Base-by-base conservation (phyloP, 2,888 invertebrate species). In the Lysandra coridon region DNA sequence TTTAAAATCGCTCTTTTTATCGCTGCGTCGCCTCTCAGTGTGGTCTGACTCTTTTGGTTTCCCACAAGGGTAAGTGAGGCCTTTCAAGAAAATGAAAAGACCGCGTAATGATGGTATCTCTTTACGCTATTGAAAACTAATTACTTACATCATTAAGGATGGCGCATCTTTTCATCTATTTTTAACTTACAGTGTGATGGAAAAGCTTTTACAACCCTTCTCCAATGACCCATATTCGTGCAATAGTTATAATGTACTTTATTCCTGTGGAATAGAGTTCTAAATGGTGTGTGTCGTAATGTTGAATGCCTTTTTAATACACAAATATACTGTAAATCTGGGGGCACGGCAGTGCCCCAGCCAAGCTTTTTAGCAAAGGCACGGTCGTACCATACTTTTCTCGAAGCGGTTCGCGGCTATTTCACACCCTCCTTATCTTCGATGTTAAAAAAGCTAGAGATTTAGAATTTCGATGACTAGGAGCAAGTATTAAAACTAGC, bases 91-190 rank as follows among this genome's bases (percentile, higher is more conserved):
- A 73, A 74, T 44, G 74, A 74, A 74, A 44, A 74, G 23, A 74
- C 40, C n/a, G 44, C 74, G 3, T 74, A 74, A 44, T 44, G 2
- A 74, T 69, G 69, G 33, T 37, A 69, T 69, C 74, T 23, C 10
- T 74, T 44, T 12, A 73, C 6, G 1, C 1, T 4, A 74, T 74
- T 74, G n/a, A 74, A 76, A 76, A 76, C 76, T 76, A 76, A 76
- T 76, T 76, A 76, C 76, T 76, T 76, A 76, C 76, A 76, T 76
- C 76, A 57, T 76, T 76, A 76, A 76, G 57, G 33, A 76, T 49
- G 33, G 14, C 53, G 23, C 53, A 76, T 76, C 76, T 76, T 53
- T 76, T 76, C 76, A 76, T 76, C 57, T 76, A 76, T 76, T 76
- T 76, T 76, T 76, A 76, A 57, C 76, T 53, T 33, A 76, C 23